Conservation (phyloP, 2,888 invertebrate species). For the Drosophila limbata region DNA sequence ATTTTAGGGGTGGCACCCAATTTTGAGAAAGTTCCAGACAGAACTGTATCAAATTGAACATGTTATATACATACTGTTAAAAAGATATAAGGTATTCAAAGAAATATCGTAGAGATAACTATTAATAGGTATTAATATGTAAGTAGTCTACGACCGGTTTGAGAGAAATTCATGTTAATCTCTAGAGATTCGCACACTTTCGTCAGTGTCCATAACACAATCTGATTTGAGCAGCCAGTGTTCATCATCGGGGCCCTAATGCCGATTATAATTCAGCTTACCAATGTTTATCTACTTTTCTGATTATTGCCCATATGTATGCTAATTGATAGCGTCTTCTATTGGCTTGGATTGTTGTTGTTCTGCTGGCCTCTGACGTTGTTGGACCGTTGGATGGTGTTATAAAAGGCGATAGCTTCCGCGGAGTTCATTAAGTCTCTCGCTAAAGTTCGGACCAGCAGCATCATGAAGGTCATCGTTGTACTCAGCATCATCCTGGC, state of each 20-base stretch:
- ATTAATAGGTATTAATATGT: conserved; percentile 13
- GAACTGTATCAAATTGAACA: background rate
- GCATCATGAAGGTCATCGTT: conserved; percentile 15
- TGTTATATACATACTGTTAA: background rate
- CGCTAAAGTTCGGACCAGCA: conserved; percentile 4
- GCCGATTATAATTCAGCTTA: conserved; percentile 5
- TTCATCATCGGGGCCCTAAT: background rate
- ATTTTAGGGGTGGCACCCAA: background rate
- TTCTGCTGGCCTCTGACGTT: background rate
- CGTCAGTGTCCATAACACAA: background rate
- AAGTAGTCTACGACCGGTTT: conserved; percentile 18
- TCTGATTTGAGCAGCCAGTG: background rate
- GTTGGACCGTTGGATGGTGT: background rate
- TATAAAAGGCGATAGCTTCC: conserved; percentile 16
- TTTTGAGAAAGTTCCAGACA: background rate
- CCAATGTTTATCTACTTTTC: conserved; percentile 14
- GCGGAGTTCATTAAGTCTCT: conserved; percentile 15
- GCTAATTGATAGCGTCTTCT: conserved; percentile 19
- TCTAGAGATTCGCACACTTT: conserved; percentile 1
- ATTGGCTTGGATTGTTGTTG: background rate
- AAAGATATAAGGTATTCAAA: background rate
- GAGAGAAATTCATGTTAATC: conserved; percentile 13
- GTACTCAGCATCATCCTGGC: conserved; percentile 21
- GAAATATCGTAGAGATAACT: background rate
- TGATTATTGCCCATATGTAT: conserved; percentile 9